Evolutionary conservation across 1,140 invertebrate genomes (phyloP).

Genomic region (Gonioctena quinquepunctata): DNA sequence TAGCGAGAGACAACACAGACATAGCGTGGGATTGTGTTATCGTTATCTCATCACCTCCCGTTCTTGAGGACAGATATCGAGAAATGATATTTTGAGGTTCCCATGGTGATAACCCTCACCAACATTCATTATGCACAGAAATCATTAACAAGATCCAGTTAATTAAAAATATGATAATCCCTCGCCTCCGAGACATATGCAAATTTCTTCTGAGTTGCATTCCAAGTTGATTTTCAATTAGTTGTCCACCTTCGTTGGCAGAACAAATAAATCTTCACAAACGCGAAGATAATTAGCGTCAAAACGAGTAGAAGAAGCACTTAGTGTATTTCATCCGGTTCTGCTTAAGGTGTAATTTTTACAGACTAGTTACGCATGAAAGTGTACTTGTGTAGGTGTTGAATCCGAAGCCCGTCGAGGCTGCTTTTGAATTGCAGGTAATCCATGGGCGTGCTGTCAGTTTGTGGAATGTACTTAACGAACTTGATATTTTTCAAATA

Average conservation of each 20-base stretch:
- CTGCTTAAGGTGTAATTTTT: slow-evolving; percentile 6
- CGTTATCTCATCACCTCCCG: no score
- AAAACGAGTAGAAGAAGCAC: not conserved
- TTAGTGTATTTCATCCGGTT: slow-evolving; percentile 7
- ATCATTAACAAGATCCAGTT: not conserved
- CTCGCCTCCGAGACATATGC: not conserved
- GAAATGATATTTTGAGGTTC: no score
- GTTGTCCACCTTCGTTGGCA: not conserved
- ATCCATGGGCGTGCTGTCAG: not conserved
- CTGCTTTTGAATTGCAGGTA: not conserved
- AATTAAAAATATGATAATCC: not conserved
- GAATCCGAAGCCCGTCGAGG: not conserved
- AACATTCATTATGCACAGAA: not conserved
- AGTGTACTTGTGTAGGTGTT: not conserved
- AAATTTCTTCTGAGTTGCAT: not conserved
- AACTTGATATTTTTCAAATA: no score
- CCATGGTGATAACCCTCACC: no score
- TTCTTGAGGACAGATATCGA: no score
- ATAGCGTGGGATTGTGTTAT: no score
- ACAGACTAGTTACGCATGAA: not conserved
- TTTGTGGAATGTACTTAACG: no score
- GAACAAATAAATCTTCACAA: slow-evolving; percentile 3
- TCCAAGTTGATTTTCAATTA: not conserved
- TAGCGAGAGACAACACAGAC: no score
- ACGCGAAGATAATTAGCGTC: slow-evolving; percentile 6